Base-by-base conservation (phyloP, 2,797 vertebrate species). In the Pipistrellus kuhlii region DNA sequence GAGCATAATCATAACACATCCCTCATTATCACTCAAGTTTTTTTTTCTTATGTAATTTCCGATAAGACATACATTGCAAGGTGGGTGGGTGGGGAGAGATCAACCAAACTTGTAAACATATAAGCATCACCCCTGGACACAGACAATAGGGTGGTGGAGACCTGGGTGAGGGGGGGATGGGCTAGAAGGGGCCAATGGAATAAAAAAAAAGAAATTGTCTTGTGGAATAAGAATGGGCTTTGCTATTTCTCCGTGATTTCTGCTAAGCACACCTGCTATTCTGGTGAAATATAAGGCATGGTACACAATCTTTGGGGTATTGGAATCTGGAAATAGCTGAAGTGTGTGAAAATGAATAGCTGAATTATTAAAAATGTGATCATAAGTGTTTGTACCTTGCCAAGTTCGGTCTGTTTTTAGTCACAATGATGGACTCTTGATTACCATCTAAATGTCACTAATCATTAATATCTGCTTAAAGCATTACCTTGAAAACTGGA, bases 301-400 rank as follows among this genome's bases (percentile, higher is more conserved):
- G 1, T 21, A 44, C 6, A 71, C 35, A 80, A 46, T 73, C n/a
- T 93, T 94, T n/a, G 5, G 62, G 59, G 32, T 81, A 80, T 84
- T 84, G 51, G 9, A 92, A 83, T 85, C 57, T n/a, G 12, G 44
- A 95, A 95, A 64, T 35, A 69, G 51, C 51, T 0, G 1, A 68
- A 84, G 44, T 82, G 3, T 73, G 78, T 89, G 85, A 68, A 93
- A 97, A 95, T 93, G 55, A 85, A 81, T 93, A 93, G 71, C 38
- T 97, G 94, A 97, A 96, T 96, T 96, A 96, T 96, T 96, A 86
- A 96, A 93, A 69, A 21, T 59, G 3, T 25, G 75, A 66, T 96
- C 93, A 95, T 92, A 85, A 85, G 30, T 13, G 91, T 96, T 94
- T 96, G 53, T 92, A 84, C 57, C 68, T 92, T 93, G 41, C 48